These are phyloP conservation scores for Mesembrinibis cayennensis DNA, from an alignment of 2,113 vertebrate species.

Conservation along the genomic window DNA sequence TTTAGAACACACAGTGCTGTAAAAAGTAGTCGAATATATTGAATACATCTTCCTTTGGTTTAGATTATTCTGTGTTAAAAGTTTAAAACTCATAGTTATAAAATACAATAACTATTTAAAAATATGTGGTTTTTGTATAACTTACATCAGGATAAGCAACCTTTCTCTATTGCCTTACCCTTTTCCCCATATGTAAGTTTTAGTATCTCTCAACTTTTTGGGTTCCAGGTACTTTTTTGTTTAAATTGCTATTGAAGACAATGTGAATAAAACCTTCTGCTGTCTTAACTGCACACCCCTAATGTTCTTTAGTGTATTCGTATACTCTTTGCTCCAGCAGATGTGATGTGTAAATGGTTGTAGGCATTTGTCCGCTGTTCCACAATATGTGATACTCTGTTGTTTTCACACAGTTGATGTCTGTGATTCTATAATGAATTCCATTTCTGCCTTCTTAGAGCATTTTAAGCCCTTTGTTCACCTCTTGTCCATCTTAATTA, in stretches of 20 bases:
- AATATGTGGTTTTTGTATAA: background rate
- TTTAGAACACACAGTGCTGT: background rate
- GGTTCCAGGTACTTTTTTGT: background rate
- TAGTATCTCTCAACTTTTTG: background rate
- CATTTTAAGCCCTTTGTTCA: conserved; percentile 2
- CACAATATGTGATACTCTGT: fast-evolving
- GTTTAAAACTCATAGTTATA: background rate
- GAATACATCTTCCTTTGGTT: background rate
- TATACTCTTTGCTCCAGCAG: background rate
- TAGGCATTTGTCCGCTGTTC: background rate
- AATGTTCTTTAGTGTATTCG: background rate
- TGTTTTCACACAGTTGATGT: background rate
- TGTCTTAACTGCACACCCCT: background rate
- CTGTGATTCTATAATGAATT: background rate
- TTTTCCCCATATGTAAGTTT: background rate
- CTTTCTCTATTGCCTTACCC: background rate
- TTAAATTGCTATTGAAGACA: background rate
- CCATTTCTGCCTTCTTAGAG: background rate
- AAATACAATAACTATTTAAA: background rate
- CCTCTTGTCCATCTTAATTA: background rate
- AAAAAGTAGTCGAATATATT: background rate
- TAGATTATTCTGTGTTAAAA: background rate
- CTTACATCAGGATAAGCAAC: background rate
- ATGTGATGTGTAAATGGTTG: background rate
- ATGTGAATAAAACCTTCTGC: background rate